These are phyloP conservation scores for Entomobrya multifasciata DNA, from an alignment of 2,888 invertebrate species.

Conservation along the genomic window DNA sequence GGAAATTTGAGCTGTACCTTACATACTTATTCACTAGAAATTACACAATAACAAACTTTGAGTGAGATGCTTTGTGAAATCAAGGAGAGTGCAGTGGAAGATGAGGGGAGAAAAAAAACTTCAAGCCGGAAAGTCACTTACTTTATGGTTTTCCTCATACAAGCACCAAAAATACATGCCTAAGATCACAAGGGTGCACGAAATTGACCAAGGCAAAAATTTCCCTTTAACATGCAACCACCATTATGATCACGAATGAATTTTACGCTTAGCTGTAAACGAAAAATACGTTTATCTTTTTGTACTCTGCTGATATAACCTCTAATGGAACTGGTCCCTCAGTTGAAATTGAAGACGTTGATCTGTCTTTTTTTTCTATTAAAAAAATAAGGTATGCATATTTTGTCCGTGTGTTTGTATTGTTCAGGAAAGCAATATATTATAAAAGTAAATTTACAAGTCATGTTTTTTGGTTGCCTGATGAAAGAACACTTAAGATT, in stretches of 20 bases:
- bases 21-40: conserved; percentile 19
- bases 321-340: too few species aligned
- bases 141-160: conserved; percentile 58
- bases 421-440: too few species aligned
- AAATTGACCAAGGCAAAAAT: conserved; percentile 66
- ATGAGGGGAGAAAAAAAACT: conserved; percentile 38
- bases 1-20: conserved; percentile 73
- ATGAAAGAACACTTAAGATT: conserved; percentile 42
- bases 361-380: conserved; percentile 22
- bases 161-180: conserved; percentile 22
- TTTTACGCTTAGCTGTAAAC: neutral
- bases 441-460: conserved; percentile 16
- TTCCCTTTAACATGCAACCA: conserved; percentile 71
- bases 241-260: neutral
- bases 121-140: conserved; percentile 51
- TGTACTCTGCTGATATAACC: neutral
- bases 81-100: conserved; percentile 56
- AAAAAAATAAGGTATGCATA: neutral
- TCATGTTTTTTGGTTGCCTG: conserved; percentile 6
- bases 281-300: conserved; percentile 7
- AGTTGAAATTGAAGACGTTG: conserved; percentile 34
- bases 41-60: conserved; percentile 72
- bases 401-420: neutral
- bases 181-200: conserved; percentile 60
- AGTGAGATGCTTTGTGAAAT: conserved; percentile 73